Percentiles rank a stretch among this genome's conserved stretches.
Evolutionary conservation across 2,113 vertebrate species (phyloP).

Genomic region (Hiodon alosoides): DNA sequence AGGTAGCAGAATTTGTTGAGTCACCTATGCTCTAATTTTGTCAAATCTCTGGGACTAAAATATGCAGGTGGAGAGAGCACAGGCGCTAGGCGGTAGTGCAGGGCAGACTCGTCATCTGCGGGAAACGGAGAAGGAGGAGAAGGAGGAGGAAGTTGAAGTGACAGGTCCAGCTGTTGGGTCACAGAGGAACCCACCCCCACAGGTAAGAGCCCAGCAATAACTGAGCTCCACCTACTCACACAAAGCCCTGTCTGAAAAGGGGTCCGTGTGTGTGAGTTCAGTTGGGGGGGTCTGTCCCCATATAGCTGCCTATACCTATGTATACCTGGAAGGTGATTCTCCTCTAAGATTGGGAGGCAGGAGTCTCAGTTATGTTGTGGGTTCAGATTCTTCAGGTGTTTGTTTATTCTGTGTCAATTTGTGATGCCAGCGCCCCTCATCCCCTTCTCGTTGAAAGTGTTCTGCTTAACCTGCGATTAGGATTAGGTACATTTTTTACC

Average conservation of each 20-base stretch:
- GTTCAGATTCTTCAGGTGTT: too few relatives aligned
- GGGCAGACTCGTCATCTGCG: conserved; percentile 19
- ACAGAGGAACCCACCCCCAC: conserved; percentile 12
- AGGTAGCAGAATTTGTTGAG: not conserved
- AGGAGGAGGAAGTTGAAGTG: conserved; percentile 21
- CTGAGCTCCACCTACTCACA: not conserved
- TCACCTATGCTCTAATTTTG: conserved; percentile 3
- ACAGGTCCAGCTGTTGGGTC: conserved; percentile 8
- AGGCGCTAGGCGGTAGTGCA: conserved; percentile 22
- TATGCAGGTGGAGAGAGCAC: conserved; percentile 20
- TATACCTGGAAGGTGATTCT: too few relatives aligned
- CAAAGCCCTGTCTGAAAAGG: not conserved
- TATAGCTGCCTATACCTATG: too few relatives aligned
- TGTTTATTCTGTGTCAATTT: too few relatives aligned
- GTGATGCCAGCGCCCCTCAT: too few relatives aligned
- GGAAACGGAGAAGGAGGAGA: conserved; percentile 5
- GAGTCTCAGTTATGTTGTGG: too few relatives aligned
- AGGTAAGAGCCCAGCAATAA: conserved; percentile 17
- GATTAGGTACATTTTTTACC: too few relatives aligned
- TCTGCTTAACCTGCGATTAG: too few relatives aligned
- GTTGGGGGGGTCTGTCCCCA: too few relatives aligned
- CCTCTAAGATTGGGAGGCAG: too few relatives aligned
- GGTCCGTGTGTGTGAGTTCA: not conserved
- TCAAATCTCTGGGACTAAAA: conserved; percentile 26
- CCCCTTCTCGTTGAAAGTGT: too few relatives aligned